Percentiles rank a stretch among this genome's conserved stretches.
Evolutionary conservation across 2,113 vertebrate genomes (phyloP).

Genomic region (Mormoops blainvillei): DNA sequence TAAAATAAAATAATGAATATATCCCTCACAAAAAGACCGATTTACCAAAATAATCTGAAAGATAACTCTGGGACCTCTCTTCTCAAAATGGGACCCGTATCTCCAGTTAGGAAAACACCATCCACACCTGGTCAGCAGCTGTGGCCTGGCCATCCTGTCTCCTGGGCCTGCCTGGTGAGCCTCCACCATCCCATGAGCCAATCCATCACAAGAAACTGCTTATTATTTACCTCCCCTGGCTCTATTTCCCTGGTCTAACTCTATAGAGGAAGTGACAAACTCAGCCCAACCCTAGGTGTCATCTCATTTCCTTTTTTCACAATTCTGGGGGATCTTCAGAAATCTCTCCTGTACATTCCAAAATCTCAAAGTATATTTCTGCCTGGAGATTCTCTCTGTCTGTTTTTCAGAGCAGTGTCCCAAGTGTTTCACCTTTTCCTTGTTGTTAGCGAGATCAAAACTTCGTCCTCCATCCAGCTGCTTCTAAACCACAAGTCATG

Average conservation of each 20-base stretch:
- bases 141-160: fast-evolving
- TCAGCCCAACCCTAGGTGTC: too few relatives aligned
- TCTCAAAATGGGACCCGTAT: background rate
- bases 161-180: fast-evolving
- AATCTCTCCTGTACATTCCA: fast-evolving
- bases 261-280: background rate
- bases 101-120: too few relatives aligned
- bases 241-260: background rate
- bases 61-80: background rate
- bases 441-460: background rate
- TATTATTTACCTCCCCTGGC: too few relatives aligned
- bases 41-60: background rate
- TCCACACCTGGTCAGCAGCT: background rate
- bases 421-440: background rate
- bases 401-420: background rate
- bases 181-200: fast-evolving
- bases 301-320: background rate
- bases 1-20: background rate
- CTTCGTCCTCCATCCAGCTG: background rate
- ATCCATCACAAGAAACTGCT: background rate
- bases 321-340: background rate
- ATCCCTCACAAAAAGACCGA: background rate
- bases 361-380: background rate
- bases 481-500: background rate
- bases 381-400: background rate